These are phyloP conservation scores for Pavo muticus DNA, from an alignment of 2,113 vertebrate species.

Conservation along the genomic window DNA sequence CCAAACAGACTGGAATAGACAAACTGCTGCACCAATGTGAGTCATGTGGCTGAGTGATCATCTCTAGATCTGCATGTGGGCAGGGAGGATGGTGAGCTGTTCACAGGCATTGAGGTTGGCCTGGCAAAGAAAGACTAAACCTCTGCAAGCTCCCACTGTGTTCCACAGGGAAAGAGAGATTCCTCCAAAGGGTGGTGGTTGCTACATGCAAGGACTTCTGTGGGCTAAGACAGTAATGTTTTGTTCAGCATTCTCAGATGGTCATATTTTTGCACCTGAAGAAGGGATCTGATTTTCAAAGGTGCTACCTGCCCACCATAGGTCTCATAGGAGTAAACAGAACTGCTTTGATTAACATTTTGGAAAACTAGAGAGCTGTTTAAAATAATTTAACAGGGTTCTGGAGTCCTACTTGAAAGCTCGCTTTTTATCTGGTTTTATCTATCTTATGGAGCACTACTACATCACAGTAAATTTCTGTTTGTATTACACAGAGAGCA, in stretches of 20 bases:
- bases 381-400: not conserved
- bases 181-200: rapidly evolving
- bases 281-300: not conserved
- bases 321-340: not conserved
- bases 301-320: not conserved
- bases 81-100: not conserved
- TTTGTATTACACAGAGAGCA: not conserved
- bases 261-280: not conserved
- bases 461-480: not conserved
- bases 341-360: not conserved
- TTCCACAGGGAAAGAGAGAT: not conserved
- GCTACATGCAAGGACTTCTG: not conserved
- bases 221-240: not conserved
- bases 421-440: not conserved
- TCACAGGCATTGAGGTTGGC: not conserved
- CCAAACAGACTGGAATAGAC: not conserved
- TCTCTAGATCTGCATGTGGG: not conserved
- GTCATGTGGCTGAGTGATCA: not conserved
- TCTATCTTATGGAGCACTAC: not conserved
- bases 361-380: not conserved
- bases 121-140: not conserved
- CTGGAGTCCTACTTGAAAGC: not conserved
- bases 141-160: not conserved
- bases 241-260: not conserved
- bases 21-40: not conserved